phyloP scores from a whole-genome alignment of 2,113 vertebrate genomes.

The Clinocottus analis region DNA sequence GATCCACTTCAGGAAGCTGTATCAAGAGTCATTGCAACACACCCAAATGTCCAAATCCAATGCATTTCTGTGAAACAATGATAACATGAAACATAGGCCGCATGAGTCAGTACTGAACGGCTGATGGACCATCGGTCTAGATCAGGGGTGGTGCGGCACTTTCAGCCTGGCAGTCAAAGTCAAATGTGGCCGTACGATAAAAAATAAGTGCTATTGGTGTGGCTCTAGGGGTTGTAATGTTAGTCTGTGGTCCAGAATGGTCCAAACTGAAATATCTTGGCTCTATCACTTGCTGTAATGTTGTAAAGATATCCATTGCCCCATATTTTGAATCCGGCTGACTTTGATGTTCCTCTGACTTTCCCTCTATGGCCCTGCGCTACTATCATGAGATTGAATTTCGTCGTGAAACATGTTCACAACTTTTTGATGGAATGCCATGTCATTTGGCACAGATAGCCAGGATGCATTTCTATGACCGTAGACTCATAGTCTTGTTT shows the following conservation, averaged over 20 bases:
- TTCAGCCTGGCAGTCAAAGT: neutral
- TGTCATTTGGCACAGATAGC: neutral
- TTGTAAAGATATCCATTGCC: neutral
- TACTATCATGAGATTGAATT: neutral
- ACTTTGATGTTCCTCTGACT: neutral
- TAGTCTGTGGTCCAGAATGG: neutral
- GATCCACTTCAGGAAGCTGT: slow-evolving; percentile 2
- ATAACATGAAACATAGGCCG: neutral
- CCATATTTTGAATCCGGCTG: neutral
- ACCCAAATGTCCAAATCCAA: neutral
- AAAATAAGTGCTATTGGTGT: neutral
- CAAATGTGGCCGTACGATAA: neutral
- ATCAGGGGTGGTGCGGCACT: neutral
- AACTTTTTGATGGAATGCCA: neutral
- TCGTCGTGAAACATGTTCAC: neutral
- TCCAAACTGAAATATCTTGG: neutral
- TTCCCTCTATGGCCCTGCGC: neutral
- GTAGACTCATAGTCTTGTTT: neutral
- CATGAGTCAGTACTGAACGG: neutral
- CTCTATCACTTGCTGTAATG: neutral
- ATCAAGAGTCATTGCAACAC: neutral
- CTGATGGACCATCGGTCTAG: neutral
- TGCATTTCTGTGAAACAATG: neutral
- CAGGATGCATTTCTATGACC: neutral
- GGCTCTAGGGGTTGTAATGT: neutral